Evolutionary conservation across 2,797 vertebrate species (phyloP).

Genomic region (Enteromius unitaeniatus): DNA sequence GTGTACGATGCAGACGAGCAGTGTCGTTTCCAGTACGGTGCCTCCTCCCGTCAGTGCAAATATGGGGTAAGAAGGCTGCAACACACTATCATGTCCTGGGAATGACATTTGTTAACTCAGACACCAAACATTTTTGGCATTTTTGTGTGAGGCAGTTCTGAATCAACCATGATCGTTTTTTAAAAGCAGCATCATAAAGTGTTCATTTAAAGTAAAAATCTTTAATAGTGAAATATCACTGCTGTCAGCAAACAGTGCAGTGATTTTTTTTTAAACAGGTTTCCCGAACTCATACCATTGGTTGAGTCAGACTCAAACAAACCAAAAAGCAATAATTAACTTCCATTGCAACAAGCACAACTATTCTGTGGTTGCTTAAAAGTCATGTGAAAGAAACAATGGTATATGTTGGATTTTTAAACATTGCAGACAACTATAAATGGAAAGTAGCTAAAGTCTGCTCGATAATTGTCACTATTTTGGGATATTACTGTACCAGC

Average conservation of each 20-base stretch:
- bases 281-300: not conserved
- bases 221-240: not conserved
- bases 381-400: not conserved
- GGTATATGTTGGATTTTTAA: not conserved
- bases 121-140: not conserved
- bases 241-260: not conserved
- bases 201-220: not conserved
- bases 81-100: constrained; percentile 66
- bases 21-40: constrained; percentile 98
- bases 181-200: not conserved
- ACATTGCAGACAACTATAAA: not conserved
- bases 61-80: constrained; percentile 97
- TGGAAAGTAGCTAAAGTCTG: not conserved
- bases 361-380: not conserved
- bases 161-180: too few relatives aligned
- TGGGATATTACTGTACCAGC: not conserved
- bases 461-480: not conserved
- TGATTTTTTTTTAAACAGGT: not conserved
- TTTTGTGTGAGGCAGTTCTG: not conserved
- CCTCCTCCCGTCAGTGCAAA: constrained; percentile 98
- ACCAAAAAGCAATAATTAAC: not conserved
- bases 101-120: constrained; percentile 16
- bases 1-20: constrained; percentile 98
- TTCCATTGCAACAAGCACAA: not conserved
- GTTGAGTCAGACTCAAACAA: not conserved